Evolutionary conservation across 92 coral and sea anemone species (phyloP), one percentile per base, ranked within the genome.

Genomic region (Parazoanthus atlanticus): DNA sequence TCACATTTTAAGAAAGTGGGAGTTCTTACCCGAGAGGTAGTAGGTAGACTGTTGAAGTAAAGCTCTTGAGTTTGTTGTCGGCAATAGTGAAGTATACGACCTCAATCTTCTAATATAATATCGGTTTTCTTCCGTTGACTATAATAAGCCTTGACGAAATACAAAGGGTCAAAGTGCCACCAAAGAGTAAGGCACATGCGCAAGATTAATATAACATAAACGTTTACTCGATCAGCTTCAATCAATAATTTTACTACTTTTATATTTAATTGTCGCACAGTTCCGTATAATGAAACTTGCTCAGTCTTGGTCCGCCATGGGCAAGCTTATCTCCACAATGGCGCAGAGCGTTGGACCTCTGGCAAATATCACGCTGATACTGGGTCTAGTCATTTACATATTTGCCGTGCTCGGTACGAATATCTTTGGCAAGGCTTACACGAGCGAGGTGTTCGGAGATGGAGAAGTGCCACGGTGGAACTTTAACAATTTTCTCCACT

Each of bases 231-330:
- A 0, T 46, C 3, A 13, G 0, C 19, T 52, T 12, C 3, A 52
- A 52, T 52, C 58, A 52, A 52, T 16, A 52, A 16, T 52, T 52
- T 13, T 52, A 12, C 19, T 12, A 3, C 26, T 56, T 67, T 11
- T 23, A 1, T 78, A 17, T 17, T 25, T 67, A 10, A 25, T 26
- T 7, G 36, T 16, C 7, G 10, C 73, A 58, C 85, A 94, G 98
- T 89, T 95, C 28, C 92, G 98, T 30, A 88, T 95, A 65, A 90
- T 95, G 72, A 91, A 92, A 71, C 94, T 95, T 6, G 96, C 96
- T 69, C 93, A 92, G 78, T 95, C 98, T 15, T 95, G 98, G 98
- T 89, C 92, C 38, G 90, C 98, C 5, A 95, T 95, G 96, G 94
- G 94, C 1, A 91, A 90, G 76, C 92, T 95, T 5, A 89, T 95